These are phyloP conservation scores for Mallotus villosus DNA, from an alignment of 2,797 vertebrate genomes.

Conservation along the genomic window DNA sequence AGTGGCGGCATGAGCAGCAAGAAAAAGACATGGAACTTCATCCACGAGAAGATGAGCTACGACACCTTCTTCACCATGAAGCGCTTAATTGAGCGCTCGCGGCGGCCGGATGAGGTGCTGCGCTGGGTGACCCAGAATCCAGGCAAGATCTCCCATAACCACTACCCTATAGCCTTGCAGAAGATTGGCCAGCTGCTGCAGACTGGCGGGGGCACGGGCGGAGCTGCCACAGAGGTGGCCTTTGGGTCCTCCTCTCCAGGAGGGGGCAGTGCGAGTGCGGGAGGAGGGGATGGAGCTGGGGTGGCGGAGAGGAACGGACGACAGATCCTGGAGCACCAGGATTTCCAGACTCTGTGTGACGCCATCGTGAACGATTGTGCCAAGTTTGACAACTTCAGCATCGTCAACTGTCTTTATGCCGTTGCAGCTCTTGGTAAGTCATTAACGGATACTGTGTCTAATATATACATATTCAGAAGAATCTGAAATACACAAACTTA, in stretches of 20 bases:
- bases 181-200: slow-evolving; percentile 85
- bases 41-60: slow-evolving; percentile 87
- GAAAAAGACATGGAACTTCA: slow-evolving; percentile 88
- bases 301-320: slow-evolving; percentile 39
- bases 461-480: no score
- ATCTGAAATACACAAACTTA: not conserved
- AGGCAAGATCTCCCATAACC: slow-evolving; percentile 84
- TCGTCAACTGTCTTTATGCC: slow-evolving; percentile 84
- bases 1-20: slow-evolving; percentile 40
- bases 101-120: slow-evolving; percentile 84
- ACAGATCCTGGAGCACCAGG: slow-evolving; percentile 72
- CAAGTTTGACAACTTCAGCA: slow-evolving; percentile 88
- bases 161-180: slow-evolving; percentile 87
- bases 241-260: not conserved
- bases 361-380: slow-evolving; percentile 77
- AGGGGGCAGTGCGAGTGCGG: not conserved
- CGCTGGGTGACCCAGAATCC: slow-evolving; percentile 94
- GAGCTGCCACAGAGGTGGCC: not conserved
- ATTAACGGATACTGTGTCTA: no score
- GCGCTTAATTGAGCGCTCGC: slow-evolving; percentile 86
- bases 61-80: slow-evolving; percentile 91
- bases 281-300: slow-evolving; percentile 21
- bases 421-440: slow-evolving; percentile 80
- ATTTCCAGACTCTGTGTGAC: slow-evolving; percentile 76
- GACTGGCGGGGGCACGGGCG: slow-evolving; percentile 36